These are phyloP conservation scores for Petroica traversi DNA, from an alignment of 2,113 vertebrate species.

Conservation along the genomic window DNA sequence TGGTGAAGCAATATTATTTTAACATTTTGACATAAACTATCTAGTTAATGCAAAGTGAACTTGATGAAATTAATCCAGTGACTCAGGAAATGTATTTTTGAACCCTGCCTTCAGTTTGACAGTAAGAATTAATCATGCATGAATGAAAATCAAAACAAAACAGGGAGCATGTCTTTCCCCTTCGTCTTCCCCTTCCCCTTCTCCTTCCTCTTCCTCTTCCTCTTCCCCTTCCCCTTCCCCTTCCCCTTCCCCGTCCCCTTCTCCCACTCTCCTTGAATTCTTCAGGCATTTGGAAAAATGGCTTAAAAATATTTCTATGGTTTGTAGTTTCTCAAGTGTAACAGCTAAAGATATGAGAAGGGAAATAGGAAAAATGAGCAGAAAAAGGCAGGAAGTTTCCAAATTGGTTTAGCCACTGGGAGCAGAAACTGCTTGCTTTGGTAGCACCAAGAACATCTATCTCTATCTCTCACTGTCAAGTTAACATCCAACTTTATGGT, in stretches of 20 bases:
- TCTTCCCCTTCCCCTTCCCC: too few species aligned
- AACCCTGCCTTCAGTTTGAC: not conserved
- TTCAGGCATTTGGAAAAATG: not conserved
- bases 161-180: accelerated
- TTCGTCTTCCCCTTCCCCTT: too few species aligned
- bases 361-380: not conserved
- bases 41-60: not conserved
- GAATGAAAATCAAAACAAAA: not conserved
- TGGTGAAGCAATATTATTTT: not conserved
- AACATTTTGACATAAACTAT: not conserved
- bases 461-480: not conserved
- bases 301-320: not conserved
- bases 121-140: not conserved
- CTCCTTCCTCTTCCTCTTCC: too few species aligned
- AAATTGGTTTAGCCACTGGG: not conserved
- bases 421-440: not conserved
- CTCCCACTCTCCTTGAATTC: not conserved
- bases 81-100: not conserved
- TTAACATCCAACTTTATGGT: not conserved
- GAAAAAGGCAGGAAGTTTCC: not conserved
- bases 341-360: not conserved
- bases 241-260: too few species aligned
- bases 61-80: not conserved
- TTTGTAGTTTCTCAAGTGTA: not conserved
- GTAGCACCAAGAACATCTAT: not conserved